Evolutionary conservation across 1,140 invertebrate genomes (phyloP).

Genomic region (Gryllus bimaculatus): DNA sequence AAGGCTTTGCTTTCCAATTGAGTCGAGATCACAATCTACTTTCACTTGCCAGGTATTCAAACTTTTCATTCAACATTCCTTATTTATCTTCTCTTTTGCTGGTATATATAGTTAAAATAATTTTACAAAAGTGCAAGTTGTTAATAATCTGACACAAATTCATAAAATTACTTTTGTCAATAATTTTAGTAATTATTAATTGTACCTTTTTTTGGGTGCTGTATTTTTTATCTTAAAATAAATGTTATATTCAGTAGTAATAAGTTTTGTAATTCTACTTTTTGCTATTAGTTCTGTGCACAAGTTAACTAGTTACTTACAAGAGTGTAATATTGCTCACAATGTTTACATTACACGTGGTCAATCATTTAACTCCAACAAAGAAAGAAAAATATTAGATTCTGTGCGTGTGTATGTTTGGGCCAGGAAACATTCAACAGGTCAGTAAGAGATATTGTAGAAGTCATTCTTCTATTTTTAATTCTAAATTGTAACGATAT

Average conservation of each 20-base stretch:
- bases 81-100: not conserved
- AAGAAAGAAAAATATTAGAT: slow-evolving; percentile 25
- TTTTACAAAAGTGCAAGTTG: not conserved
- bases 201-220: no score
- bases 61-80: not conserved
- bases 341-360: slow-evolving; percentile 57
- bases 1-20: slow-evolving; percentile 53
- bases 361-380: slow-evolving; percentile 25
- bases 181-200: no score
- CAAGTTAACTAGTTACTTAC: slow-evolving; percentile 42
- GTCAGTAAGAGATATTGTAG: slow-evolving; percentile 22
- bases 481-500: not conserved
- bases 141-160: not conserved
- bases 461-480: no score
- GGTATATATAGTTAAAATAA: not conserved
- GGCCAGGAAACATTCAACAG: slow-evolving; percentile 44
- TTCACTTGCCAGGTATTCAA: slow-evolving; percentile 30
- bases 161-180: no score
- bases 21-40: slow-evolving; percentile 31
- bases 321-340: slow-evolving; percentile 49
- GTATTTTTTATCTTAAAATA: not conserved
- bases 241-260: not conserved
- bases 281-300: slow-evolving; percentile 32
- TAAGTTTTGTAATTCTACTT: not conserved
- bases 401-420: slow-evolving; percentile 51